Conservation (phyloP, 2,113 vertebrate genomes). For the Ochotona princeps region DNA sequence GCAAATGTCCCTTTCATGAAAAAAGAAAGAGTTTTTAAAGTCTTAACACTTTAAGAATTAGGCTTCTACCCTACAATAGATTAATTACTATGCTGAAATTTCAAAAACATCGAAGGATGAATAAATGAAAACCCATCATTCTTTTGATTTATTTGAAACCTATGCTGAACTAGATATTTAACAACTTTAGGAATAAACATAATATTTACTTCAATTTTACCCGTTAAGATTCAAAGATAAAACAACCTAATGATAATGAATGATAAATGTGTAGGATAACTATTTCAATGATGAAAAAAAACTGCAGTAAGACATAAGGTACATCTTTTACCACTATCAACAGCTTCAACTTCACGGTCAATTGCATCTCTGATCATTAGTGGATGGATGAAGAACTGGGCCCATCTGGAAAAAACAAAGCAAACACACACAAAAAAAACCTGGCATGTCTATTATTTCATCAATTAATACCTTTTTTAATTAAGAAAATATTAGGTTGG, state of each 20-base stretch:
- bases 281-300: slow-evolving; percentile 29
- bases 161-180: slow-evolving; percentile 39
- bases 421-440: background rate
- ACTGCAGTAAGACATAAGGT: slow-evolving; percentile 12
- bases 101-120: slow-evolving; percentile 17
- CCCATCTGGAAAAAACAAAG: slow-evolving; percentile 90
- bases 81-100: slow-evolving; percentile 38
- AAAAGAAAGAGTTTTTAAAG: slow-evolving; percentile 23
- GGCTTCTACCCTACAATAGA: background rate
- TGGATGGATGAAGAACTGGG: slow-evolving; percentile 97
- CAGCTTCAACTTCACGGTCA: slow-evolving; percentile 97
- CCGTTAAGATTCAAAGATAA: slow-evolving; percentile 46
- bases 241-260: slow-evolving; percentile 35
- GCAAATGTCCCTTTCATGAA: slow-evolving; percentile 28
- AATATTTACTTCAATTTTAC: slow-evolving; percentile 39
- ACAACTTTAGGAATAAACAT: slow-evolving; percentile 52
- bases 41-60: slow-evolving; percentile 54
- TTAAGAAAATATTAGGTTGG: slow-evolving; percentile 44
- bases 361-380: slow-evolving; percentile 97
- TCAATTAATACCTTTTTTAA: slow-evolving; percentile 13
- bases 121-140: background rate
- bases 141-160: slow-evolving; percentile 39
- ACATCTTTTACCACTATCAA: slow-evolving; percentile 95
- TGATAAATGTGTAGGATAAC: slow-evolving; percentile 41
- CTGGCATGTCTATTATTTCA: slow-evolving; percentile 10